Evolutionary conservation across 2,888 invertebrate genomes (phyloP).

Genomic region (Sarcophaga caerulescens): DNA sequence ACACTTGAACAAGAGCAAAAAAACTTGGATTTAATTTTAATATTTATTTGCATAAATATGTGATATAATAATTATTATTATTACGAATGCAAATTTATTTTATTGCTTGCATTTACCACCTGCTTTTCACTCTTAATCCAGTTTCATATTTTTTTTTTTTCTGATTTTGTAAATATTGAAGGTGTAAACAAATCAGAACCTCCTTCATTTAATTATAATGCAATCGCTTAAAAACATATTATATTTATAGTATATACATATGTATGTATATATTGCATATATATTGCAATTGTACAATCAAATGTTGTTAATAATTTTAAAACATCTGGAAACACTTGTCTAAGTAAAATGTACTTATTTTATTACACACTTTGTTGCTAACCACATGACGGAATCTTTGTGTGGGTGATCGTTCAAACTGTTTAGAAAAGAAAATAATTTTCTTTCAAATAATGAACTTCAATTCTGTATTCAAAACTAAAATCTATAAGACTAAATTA

Average conservation of each 20-base stretch:
- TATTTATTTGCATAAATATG: conserved; percentile 48
- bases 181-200: conserved; percentile 7
- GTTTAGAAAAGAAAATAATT: no score
- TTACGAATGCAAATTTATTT: conserved; percentile 42
- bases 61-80: conserved; percentile 49
- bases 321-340: no score
- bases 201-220: conserved; percentile 21
- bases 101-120: conserved; percentile 31
- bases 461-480: no score
- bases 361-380: not conserved
- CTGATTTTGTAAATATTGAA: conserved; percentile 7
- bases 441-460: no score
- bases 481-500: no score
- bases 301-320: not conserved
- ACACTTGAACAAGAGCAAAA: not conserved
- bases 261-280: no score
- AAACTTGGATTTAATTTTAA: not conserved
- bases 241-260: conserved; percentile 7
- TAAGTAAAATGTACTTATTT: not conserved
- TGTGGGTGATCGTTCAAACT: conserved; percentile 27
- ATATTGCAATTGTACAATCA: not conserved
- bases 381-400: conserved; percentile 37
- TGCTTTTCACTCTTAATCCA: conserved; percentile 11
- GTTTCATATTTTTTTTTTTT: not conserved
- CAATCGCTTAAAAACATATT: not conserved